phyloP scores from a whole-genome alignment of 23 tunicate species.

The Aplidium turbinatum region DNA sequence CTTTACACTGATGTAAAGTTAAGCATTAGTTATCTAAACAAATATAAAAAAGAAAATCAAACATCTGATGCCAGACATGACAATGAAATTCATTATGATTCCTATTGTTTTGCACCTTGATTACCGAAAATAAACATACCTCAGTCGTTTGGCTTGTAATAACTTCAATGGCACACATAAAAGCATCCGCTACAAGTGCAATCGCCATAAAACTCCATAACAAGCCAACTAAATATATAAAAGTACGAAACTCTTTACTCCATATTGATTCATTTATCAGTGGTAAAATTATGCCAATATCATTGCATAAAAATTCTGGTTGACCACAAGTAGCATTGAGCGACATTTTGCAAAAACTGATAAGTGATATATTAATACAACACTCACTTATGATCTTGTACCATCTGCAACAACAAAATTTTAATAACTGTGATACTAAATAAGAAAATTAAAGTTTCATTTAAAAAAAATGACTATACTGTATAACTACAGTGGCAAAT shows the following conservation, averaged over 20 bases:
- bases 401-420: no score
- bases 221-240: slow-evolving; percentile 73
- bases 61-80: no score
- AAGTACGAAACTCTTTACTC: slow-evolving; percentile 64
- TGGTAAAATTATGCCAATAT: slow-evolving; percentile 73
- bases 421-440: no score
- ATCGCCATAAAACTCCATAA: slow-evolving; percentile 93
- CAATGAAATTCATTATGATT: neutral
- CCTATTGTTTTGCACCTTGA: neutral
- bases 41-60: neutral
- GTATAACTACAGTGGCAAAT: no score
- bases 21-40: neutral
- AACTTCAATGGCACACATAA: slow-evolving; percentile 97
- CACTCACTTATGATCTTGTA: no score
- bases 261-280: slow-evolving; percentile 84
- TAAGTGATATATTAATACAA: no score
- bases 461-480: no score
- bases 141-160: slow-evolving; percentile 82
- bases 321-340: no score
- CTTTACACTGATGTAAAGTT: neutral
- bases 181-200: slow-evolving; percentile 90
- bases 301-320: slow-evolving; percentile 18
- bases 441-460: no score
- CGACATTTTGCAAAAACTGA: no score
- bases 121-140: slow-evolving; percentile 32